These are phyloP conservation scores for Paramormyrops kingsleyae DNA, from an alignment of 2,113 vertebrate species.

Conservation along the genomic window DNA sequence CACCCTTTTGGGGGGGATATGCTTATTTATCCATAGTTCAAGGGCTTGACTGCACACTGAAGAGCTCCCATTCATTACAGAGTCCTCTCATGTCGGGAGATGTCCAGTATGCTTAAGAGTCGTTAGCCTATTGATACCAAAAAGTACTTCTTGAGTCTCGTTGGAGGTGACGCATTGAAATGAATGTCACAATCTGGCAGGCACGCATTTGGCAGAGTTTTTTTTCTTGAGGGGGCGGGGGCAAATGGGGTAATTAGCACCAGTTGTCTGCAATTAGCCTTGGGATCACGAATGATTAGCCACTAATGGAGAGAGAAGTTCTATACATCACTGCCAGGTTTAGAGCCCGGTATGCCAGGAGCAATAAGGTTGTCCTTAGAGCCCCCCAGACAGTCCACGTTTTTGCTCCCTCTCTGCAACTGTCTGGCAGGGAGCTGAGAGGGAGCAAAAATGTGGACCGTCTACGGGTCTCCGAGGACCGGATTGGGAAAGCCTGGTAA, in stretches of 20 bases:
- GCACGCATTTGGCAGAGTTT: background rate
- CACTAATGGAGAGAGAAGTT: slow-evolving; percentile 1
- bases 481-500: background rate
- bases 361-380: background rate
- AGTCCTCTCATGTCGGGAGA: background rate
- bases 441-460: background rate
- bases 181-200: background rate
- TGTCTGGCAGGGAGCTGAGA: background rate
- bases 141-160: background rate
- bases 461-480: background rate
- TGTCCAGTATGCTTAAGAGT: slow-evolving; percentile 5
- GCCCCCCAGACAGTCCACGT: background rate
- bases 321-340: background rate
- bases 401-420: background rate
- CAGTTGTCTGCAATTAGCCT: background rate
- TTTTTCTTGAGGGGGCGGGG: background rate
- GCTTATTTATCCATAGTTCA: background rate
- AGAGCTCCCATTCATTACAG: background rate
- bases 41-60: background rate
- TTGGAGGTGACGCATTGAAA: background rate
- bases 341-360: background rate
- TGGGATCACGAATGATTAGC: background rate
- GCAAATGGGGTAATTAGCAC: background rate
- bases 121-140: background rate
- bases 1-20: background rate